A percentile compares a stretch with the other conserved stretches of the same genome.
Evolutionary conservation across 2,797 vertebrate genomes (phyloP).

Genomic region (Pangasius sanitwongsei): DNA sequence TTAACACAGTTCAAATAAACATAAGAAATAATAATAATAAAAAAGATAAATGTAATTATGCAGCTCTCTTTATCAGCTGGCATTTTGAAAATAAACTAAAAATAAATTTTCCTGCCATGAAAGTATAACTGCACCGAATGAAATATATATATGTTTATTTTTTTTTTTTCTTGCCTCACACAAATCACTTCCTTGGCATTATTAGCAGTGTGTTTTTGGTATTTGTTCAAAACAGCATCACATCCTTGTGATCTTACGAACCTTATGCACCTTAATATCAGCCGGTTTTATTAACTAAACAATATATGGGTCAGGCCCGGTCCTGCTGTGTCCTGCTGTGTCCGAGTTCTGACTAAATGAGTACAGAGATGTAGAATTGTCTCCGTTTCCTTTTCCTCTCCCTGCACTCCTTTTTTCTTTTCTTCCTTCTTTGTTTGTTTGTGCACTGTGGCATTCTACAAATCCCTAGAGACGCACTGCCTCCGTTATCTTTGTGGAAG

Average conservation of each 20-base stretch:
- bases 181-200: background rate
- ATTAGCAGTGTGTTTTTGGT: no score
- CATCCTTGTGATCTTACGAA: background rate
- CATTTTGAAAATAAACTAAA: background rate
- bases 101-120: background rate
- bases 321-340: background rate
- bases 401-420: background rate
- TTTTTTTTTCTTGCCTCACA: background rate
- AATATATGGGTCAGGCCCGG: no score
- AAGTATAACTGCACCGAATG: background rate
- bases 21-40: background rate
- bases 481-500: constrained; percentile 49
- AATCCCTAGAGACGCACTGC: constrained; percentile 48
- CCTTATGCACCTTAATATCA: background rate
- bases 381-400: background rate
- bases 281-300: background rate
- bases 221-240: background rate
- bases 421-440: constrained; percentile 32
- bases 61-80: background rate
- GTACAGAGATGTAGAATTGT: background rate
- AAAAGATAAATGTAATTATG: no score
- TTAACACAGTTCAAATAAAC: background rate
- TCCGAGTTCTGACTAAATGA: no score
- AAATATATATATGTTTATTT: background rate
- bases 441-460: constrained; percentile 45